phyloP scores from a whole-genome alignment of 2,113 vertebrate genomes.

The Antechinus stuartii region DNA sequence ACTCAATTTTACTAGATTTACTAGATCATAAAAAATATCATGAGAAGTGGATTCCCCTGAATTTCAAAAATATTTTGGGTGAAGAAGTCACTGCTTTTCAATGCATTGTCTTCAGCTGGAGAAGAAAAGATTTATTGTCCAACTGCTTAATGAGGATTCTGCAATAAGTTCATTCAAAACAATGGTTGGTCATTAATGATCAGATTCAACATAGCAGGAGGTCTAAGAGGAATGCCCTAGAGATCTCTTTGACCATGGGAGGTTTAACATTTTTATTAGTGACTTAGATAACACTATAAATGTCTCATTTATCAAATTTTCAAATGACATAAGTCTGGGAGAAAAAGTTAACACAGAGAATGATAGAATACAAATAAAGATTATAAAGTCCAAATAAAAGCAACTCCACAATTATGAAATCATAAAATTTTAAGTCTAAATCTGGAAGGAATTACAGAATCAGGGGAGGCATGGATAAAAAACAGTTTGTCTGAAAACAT shows the following conservation, averaged over 20 bases:
- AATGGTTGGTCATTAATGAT: not conserved
- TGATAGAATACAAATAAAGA: not conserved
- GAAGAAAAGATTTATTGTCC: not conserved
- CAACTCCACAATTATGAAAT: not conserved
- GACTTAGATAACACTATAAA: not conserved
- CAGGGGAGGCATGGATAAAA: not conserved
- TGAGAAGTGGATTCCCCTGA: conserved; percentile 4
- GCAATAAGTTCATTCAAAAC: not conserved
- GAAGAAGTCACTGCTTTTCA: not conserved
- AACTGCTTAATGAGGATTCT: not conserved
- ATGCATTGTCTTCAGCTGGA: not conserved
- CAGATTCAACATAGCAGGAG: not conserved
- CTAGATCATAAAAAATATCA: not conserved
- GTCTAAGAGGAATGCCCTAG: not conserved
- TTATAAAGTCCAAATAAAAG: not conserved
- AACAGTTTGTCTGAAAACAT: not conserved
- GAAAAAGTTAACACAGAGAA: not conserved
- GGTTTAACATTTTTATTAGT: not conserved
- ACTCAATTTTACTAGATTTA: too few relatives aligned
- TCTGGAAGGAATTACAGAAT: not conserved
- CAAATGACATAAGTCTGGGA: not conserved
- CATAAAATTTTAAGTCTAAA: not conserved
- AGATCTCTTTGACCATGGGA: not conserved
- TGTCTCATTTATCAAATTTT: not conserved
- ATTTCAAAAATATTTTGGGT: conserved; percentile 9